Evolutionary conservation across 2,888 invertebrate genomes (phyloP).

Genomic region (Subacronicta megacephala): DNA sequence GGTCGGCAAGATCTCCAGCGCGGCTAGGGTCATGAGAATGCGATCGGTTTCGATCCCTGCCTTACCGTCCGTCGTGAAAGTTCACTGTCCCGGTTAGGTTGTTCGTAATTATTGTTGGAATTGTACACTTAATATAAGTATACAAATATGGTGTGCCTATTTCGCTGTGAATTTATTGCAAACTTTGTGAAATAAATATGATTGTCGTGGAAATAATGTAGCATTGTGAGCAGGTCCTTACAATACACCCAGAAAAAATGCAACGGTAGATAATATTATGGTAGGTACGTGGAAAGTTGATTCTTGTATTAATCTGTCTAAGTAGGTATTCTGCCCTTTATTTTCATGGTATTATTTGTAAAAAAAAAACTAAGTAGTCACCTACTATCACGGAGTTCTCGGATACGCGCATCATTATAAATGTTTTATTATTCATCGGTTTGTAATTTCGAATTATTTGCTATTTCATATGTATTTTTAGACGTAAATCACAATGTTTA

Average conservation of each 20-base stretch:
- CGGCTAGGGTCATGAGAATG: constrained; percentile 62
- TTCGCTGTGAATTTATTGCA: no score
- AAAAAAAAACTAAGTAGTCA: no score
- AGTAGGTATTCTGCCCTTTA: no score
- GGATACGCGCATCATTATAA: constrained; percentile 10
- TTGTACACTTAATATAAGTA: constrained; percentile 33
- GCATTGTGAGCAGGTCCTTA: neutral
- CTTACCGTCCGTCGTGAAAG: constrained; percentile 60
- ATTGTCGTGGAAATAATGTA: neutral
- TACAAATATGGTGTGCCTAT: constrained; percentile 31
- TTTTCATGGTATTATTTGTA: no score
- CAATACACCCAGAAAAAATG: constrained; percentile 1
- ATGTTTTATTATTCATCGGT: constrained; percentile 30
- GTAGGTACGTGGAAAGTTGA: no score
- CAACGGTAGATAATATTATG: neutral
- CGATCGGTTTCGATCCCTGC: constrained; percentile 47
- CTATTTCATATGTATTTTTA: constrained; percentile 32
- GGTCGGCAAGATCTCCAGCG: constrained; percentile 44
- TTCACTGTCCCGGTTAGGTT: constrained; percentile 59
- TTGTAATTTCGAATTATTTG: constrained; percentile 31
- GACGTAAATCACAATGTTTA: constrained; percentile 43
- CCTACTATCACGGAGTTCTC: constrained; percentile 1
- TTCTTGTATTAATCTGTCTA: no score
- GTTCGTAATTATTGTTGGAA: constrained; percentile 53
- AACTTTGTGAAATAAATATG: neutral